Evolutionary conservation across 2,797 vertebrate species (phyloP).

Genomic region (Scolopax rusticola): DNA sequence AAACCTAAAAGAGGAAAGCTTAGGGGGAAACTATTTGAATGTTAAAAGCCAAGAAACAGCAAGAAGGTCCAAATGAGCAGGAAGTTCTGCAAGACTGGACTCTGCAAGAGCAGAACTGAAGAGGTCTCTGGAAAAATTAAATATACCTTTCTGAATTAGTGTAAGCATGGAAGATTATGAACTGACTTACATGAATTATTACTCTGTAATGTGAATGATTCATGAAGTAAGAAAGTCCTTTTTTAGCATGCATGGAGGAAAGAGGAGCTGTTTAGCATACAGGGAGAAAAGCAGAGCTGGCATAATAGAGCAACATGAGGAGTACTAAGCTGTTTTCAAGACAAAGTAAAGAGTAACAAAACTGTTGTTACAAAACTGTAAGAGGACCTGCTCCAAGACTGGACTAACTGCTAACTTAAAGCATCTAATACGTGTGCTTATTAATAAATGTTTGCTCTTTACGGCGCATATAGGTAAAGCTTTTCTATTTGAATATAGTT

Average conservation of each 20-base stretch:
- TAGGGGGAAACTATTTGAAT: neutral
- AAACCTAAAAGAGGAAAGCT: neutral
- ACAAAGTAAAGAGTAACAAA: conserved; percentile 3
- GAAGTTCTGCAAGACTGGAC: neutral
- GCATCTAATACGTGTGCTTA: neutral
- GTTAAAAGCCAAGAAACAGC: neutral
- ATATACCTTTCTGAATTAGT: conserved; percentile 52
- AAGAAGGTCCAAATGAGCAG: neutral
- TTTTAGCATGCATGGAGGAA: conserved; percentile 24
- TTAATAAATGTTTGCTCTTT: neutral
- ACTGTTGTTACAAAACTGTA: conserved; percentile 28
- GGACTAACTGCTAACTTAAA: conserved; percentile 1
- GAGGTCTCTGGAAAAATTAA: conserved; percentile 26
- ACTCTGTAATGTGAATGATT: conserved; percentile 54
- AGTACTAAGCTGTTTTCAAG: conserved; percentile 29
- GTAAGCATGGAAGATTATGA: conserved; percentile 33
- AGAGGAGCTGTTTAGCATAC: neutral
- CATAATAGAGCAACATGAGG: neutral
- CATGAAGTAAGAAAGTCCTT: conserved; percentile 51
- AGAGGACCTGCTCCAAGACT: neutral
- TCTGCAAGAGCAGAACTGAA: neutral
- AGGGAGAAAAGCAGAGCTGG: conserved; percentile 17
- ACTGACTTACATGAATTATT: conserved; percentile 48
- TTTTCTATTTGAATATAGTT: neutral
- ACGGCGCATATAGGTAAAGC: neutral